Base-by-base conservation (phyloP, 2,113 vertebrate species). In the Turdus rufiventris region DNA sequence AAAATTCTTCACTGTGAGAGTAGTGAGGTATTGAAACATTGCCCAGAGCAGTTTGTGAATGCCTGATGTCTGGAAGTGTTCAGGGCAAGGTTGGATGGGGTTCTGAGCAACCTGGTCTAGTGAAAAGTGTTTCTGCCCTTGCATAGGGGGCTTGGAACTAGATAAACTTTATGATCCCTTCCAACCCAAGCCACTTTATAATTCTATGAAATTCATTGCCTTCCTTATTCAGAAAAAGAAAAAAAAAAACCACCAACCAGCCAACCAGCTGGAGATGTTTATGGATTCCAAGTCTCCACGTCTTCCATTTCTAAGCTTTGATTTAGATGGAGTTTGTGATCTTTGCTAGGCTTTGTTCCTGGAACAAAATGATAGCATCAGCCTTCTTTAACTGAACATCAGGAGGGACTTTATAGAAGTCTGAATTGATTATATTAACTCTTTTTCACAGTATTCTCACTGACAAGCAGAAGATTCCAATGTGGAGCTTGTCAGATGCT, bases 381-480 rank as follows among this genome's bases (percentile, higher is more conserved):
- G 47, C 34, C 45, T 92, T 81, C 48, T 61, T 91, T 72, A 85
- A 78, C 79, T 61, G 80, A 96, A 81, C 77, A 92, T 94, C 81
- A 92, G 61, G 73, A 82, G 14, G 23, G 50, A 61, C n/a, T 78
- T 91, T 84, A 65, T 92, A 77, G 54, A 92, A 89, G 23, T 33
- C 61, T 92, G 89, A 92, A 94, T 21, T 61, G 68, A 84, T 95
- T 89, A 78, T 33, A 89, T 56, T 70, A 91, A 74, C 94, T 89
- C 61, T 91, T 93, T 95, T 95, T 92, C 77, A 91, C 68, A 81
- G 47, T 75, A 63, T 61, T 84, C 53, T 93, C 1, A 1, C 70
- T 95, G 94, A 89, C 66, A 92, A 89, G 71, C 31, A 85, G 70
- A 93, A 93, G 65, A 92, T 84, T 93, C 86, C 84, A 89, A 33